Evolutionary conservation across 2,797 vertebrate species (phyloP), one percentile per base, ranked within the genome.

Genomic region (Nyctalus aviator): DNA sequence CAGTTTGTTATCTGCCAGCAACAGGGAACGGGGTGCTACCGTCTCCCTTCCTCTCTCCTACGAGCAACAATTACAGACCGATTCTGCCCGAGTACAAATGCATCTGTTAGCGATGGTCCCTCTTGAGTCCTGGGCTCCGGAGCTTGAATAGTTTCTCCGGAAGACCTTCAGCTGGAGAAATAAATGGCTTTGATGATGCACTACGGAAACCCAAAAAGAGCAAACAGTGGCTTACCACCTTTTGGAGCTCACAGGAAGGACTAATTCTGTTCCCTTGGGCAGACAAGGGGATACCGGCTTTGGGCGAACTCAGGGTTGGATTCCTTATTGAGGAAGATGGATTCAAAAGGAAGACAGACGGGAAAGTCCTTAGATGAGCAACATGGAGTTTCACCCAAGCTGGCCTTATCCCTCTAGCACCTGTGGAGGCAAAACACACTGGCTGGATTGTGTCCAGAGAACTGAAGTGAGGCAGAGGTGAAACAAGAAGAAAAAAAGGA

Each of bases 1-100:
- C 62, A 30, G 30, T 93, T 94, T 95, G 72, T 92, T 96, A 62
- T 96, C 96, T 92, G 95, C 89, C 96, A 87, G 96, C 86, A 25
- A 25, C 77, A 53, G 88, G 0, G 81, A 93, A 35, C 78, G 32
- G 78, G 17, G 12, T 76, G 84, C 97, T 85, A 25, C 37, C 44
- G 87, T 73, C 10, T 1, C 46, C 9, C 53, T 59, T 92, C 46
- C 78, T 95, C 72, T 85, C 95, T 94, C 94, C 62, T 77, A 15
- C 15, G 18, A 97, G 89, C 71, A 76, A 87, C 91, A 90, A 86
- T 95, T 96, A 96, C 95, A 97, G 88, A 37, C 95, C 92, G 50
- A 12, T 8, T 88, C 93, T 94, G 25, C 94, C 69, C 3, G 23
- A 94, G 79, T 77, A 93, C 83, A 90, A 95, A 95, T 10, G 75